Percentiles rank a stretch among this genome's conserved stretches.
These are phyloP conservation scores for Agonopterix arenella DNA, from an alignment of 2,888 invertebrate species.

Conservation along the genomic window DNA sequence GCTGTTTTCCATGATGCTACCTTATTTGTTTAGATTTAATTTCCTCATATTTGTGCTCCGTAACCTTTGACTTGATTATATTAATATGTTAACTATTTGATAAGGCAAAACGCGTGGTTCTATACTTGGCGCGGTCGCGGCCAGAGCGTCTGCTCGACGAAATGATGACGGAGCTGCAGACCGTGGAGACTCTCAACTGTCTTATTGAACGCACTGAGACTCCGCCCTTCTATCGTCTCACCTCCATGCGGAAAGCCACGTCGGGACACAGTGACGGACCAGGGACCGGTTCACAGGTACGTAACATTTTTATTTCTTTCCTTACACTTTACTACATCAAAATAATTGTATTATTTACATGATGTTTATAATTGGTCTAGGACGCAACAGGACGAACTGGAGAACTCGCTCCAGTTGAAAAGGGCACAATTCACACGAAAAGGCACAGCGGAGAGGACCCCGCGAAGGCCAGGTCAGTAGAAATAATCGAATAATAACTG, in stretches of 20 bases:
- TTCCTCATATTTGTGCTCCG: too few relatives aligned
- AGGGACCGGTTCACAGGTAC: constrained; percentile 67
- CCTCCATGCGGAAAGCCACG: constrained; percentile 93
- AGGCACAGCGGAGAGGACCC: constrained; percentile 94
- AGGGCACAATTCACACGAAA: constrained; percentile 98
- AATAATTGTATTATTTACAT: neutral
- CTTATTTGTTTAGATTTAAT: too few relatives aligned
- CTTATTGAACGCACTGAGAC: constrained; percentile 98
- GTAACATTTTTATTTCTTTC: constrained; percentile 21
- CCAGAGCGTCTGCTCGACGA: constrained; percentile 96
- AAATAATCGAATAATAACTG: too few relatives aligned
- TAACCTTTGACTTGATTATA: too few relatives aligned
- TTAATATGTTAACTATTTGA: constrained; percentile 9
- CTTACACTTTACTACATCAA: neutral
- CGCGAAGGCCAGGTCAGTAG: constrained; percentile 82
- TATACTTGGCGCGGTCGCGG: constrained; percentile 94
- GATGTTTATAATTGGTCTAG: constrained; percentile 36
- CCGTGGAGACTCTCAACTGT: constrained; percentile 97
- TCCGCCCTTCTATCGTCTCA: constrained; percentile 97
- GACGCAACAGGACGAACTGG: constrained; percentile 63
- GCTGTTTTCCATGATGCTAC: too few relatives aligned
- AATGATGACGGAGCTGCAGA: constrained; percentile 97
- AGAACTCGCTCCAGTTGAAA: constrained; percentile 85
- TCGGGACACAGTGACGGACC: constrained; percentile 77
- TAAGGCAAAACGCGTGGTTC: constrained; percentile 95